phyloP scores from a whole-genome alignment of 2,797 vertebrate genomes.

The Mormyrus hasselquistii region DNA sequence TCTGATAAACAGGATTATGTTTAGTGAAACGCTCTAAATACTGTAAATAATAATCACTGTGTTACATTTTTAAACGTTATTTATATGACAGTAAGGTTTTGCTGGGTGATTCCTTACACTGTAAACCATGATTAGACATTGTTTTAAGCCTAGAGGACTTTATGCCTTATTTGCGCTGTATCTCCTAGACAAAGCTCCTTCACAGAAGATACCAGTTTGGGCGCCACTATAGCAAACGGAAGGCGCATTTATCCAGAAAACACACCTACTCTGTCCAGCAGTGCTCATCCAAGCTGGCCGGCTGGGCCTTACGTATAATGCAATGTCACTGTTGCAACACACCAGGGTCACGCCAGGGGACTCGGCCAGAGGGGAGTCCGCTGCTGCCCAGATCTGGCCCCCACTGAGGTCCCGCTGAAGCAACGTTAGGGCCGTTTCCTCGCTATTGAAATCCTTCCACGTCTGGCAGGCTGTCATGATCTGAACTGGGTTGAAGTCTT shows the following conservation, averaged over 20 bases:
- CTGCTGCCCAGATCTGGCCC: neutral
- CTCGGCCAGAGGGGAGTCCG: neutral
- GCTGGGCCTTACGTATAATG: neutral
- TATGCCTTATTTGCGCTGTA: neutral
- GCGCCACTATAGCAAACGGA: neutral
- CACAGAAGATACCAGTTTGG: neutral
- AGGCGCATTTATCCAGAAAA: neutral
- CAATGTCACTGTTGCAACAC: constrained; percentile 15
- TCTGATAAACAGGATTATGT: neutral
- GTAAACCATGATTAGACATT: constrained; percentile 1
- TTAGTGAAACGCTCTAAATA: neutral
- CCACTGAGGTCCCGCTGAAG: constrained; percentile 4
- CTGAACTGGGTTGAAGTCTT: neutral
- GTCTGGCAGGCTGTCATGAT: neutral
- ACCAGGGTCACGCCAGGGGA: neutral
- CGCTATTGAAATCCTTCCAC: neutral
- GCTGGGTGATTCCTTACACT: neutral
- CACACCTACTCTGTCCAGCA: neutral
- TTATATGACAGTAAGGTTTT: neutral
- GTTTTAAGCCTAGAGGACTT: neutral
- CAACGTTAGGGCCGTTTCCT: neutral
- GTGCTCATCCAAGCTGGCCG: neutral
- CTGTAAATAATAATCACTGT: neutral
- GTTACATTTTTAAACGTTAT: neutral
- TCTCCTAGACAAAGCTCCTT: neutral